These are phyloP conservation scores for Rhamphomyia laevipes DNA, from an alignment of 2,888 invertebrate genomes.

Conservation along the genomic window DNA sequence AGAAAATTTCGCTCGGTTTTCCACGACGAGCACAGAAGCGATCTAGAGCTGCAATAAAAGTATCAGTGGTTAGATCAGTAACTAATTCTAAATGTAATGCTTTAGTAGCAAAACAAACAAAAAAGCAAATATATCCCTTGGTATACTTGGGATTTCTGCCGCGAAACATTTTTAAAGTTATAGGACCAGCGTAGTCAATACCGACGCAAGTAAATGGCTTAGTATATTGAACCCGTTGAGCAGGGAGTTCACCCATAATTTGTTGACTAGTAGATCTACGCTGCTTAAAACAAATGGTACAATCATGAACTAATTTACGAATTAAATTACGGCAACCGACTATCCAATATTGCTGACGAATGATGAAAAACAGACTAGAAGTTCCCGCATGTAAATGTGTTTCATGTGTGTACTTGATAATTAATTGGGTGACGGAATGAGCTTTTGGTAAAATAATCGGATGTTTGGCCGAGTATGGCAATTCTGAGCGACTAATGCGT, in stretches of 20 bases:
- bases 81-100: background rate
- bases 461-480: too few relatives aligned
- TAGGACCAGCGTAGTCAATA: slow-evolving; percentile 8
- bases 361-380: background rate
- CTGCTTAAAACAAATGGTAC: slow-evolving; percentile 1
- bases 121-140: background rate
- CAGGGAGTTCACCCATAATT: slow-evolving; percentile 1
- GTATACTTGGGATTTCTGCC: too few relatives aligned
- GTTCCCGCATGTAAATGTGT: too few relatives aligned
- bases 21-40: background rate
- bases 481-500: too few relatives aligned
- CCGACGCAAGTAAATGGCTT: background rate
- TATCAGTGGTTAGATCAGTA: background rate
- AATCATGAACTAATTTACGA: background rate
- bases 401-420: too few relatives aligned
- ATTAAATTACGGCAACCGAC: too few relatives aligned
- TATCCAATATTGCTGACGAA: background rate
- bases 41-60: background rate
- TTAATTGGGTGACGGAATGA: too few relatives aligned
- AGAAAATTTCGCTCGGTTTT: background rate
- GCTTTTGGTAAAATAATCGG: too few relatives aligned
- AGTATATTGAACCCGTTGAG: background rate
- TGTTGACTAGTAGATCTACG: background rate
- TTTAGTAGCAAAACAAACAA: background rate
- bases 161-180: slow-evolving; percentile 7